Evolutionary conservation across 2,888 invertebrate genomes (phyloP).

Genomic region (Tenthredo distinguenda): DNA sequence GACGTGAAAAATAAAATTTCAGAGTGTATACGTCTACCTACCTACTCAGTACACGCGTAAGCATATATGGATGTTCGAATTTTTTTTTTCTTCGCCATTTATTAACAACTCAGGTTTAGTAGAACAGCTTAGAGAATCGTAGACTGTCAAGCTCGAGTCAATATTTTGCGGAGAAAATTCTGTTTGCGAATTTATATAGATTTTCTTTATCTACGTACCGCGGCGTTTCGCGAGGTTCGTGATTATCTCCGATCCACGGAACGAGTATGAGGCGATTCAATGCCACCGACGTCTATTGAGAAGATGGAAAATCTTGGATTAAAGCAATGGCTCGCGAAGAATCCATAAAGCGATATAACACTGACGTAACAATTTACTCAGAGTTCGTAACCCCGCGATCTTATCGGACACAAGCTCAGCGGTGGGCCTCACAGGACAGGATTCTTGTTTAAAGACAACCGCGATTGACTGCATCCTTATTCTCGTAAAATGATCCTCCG

Average conservation of each 20-base stretch:
- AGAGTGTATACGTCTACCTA: no score
- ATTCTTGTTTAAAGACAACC: neutral
- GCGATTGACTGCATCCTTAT: slow-evolving; percentile 40
- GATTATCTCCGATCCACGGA: neutral
- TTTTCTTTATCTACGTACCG: neutral
- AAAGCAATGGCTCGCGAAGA: slow-evolving; percentile 10
- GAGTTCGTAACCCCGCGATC: slow-evolving; percentile 37
- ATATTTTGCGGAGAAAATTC: no score
- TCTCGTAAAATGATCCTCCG: slow-evolving; percentile 29
- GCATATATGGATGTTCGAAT: no score
- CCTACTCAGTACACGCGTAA: no score
- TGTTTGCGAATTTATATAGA: neutral
- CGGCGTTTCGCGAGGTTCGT: neutral
- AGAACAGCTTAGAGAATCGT: no score
- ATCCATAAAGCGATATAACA: neutral
- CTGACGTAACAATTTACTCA: slow-evolving; percentile 51
- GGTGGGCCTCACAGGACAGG: slow-evolving; percentile 29
- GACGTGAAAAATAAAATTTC: neutral
- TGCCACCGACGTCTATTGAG: neutral
- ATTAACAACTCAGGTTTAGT: neutral
- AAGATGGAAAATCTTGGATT: neutral
- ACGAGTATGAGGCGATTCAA: neutral
- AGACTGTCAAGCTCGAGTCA: neutral
- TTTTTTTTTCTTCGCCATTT: neutral
- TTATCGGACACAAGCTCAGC: slow-evolving; percentile 39